Evolutionary conservation across 1,140 invertebrate genomes (phyloP).

Genomic region (Trissolcus basalis): DNA sequence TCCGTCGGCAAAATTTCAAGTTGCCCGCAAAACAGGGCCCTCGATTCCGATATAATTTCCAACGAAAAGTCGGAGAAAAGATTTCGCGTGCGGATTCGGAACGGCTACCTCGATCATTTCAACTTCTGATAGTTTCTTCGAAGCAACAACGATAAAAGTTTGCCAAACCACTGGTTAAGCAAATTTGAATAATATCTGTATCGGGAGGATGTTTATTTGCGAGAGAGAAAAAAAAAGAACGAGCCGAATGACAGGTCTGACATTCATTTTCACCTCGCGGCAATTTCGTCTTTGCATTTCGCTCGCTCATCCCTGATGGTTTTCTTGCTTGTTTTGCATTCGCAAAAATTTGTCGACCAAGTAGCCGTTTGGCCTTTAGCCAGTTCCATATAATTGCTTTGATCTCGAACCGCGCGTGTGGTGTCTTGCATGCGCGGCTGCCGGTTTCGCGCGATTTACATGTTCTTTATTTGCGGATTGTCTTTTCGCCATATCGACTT

Average conservation of each 20-base stretch:
- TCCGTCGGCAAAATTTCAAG: conserved; percentile 8
- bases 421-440: conserved; percentile 13
- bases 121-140: too few relatives aligned
- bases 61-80: neutral
- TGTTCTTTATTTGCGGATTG: conserved; percentile 48
- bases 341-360: conserved; percentile 44
- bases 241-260: too few relatives aligned
- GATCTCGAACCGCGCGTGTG: conserved; percentile 35
- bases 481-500: conserved; percentile 24
- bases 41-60: neutral
- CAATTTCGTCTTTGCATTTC: neutral
- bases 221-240: too few relatives aligned
- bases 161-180: too few relatives aligned
- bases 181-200: too few relatives aligned
- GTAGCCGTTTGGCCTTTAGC: conserved; percentile 32
- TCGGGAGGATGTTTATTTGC: too few relatives aligned
- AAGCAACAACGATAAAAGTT: too few relatives aligned
- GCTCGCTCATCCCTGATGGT: too few relatives aligned
- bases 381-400: conserved; percentile 55
- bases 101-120: too few relatives aligned
- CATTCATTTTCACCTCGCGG: too few relatives aligned
- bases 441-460: conserved; percentile 45
- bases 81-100: neutral
- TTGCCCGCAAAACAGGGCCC: neutral
- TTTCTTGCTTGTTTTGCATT: neutral